These are phyloP conservation scores for Pristionchus pacificus DNA, from an alignment of 1,140 invertebrate genomes.

Conservation along the genomic window DNA sequence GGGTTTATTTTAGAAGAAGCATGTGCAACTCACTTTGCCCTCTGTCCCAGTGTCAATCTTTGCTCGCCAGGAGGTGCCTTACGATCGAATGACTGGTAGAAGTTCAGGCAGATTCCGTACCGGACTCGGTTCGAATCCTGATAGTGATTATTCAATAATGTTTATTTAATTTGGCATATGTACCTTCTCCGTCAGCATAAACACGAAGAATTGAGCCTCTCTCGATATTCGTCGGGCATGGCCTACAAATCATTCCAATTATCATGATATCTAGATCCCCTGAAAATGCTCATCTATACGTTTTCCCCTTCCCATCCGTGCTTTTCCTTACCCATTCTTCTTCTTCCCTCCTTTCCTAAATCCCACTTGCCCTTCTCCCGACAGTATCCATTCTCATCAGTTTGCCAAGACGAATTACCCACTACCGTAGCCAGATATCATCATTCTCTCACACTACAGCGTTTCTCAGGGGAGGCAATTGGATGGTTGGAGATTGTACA, in stretches of 20 bases:
- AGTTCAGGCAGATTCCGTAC: slow-evolving; percentile 95
- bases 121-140: slow-evolving; percentile 66
- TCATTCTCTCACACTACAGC: too few relatives aligned
- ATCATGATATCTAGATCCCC: background rate
- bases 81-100: slow-evolving; percentile 78
- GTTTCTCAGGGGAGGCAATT: too few relatives aligned
- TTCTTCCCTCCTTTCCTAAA: background rate
- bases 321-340: background rate
- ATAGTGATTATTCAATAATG: too few relatives aligned
- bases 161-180: background rate
- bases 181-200: slow-evolving; percentile 97
- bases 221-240: background rate
- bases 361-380: background rate
- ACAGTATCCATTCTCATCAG: background rate
- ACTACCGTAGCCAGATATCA: too few relatives aligned
- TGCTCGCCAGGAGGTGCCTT: slow-evolving; percentile 23
- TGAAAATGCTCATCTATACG: slow-evolving; percentile 47
- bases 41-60: slow-evolving; percentile 6
- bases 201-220: slow-evolving; percentile 76
- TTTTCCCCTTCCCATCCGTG: slow-evolving; percentile 74
- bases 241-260: background rate
- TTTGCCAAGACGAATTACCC: too few relatives aligned
- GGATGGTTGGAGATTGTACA: background rate
- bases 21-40: too few relatives aligned
- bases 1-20: too few relatives aligned